Percentiles rank a stretch among this genome's conserved stretches.
Evolutionary conservation across 1,140 invertebrate species (phyloP).

Genomic region (Aphelenchoides fujianensis): DNA sequence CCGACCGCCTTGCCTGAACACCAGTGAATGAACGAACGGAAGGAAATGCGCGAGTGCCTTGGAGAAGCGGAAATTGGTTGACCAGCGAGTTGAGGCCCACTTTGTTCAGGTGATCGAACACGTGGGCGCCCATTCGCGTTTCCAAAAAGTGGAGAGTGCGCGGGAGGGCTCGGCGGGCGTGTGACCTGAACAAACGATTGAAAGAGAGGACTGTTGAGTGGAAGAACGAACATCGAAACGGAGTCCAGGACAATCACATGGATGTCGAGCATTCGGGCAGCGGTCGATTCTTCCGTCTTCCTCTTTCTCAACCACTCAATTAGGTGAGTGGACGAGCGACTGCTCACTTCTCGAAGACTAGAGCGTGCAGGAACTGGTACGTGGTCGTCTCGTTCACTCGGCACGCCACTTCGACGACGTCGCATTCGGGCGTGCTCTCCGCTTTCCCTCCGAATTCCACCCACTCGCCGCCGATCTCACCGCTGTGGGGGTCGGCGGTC

Average conservation of each 20-base stretch:
- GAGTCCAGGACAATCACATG: conserved; percentile 16
- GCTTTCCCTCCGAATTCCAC: no score
- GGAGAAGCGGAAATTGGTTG: neutral
- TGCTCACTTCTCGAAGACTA: neutral
- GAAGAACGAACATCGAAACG: neutral
- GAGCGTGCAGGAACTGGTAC: conserved; percentile 10
- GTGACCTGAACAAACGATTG: neutral
- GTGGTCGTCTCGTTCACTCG: neutral
- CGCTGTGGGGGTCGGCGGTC: no score
- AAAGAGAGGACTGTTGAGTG: neutral
- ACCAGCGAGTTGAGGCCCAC: conserved; percentile 1
- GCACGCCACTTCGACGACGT: conserved; percentile 11
- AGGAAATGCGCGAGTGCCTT: neutral
- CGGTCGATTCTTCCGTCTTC: neutral
- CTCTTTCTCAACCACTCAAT: no score
- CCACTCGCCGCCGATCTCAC: no score
- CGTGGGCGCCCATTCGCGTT: neutral
- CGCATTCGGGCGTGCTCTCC: neutral
- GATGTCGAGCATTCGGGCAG: conserved; percentile 7
- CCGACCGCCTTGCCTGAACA: neutral
- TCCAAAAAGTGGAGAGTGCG: neutral
- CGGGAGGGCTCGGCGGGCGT: conserved; percentile 9
- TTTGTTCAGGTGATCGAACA: conserved; percentile 9
- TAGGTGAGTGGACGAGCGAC: neutral
- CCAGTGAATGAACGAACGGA: neutral